Base-by-base conservation (phyloP, 2,888 invertebrate genomes). In the Erebia epiphron region DNA sequence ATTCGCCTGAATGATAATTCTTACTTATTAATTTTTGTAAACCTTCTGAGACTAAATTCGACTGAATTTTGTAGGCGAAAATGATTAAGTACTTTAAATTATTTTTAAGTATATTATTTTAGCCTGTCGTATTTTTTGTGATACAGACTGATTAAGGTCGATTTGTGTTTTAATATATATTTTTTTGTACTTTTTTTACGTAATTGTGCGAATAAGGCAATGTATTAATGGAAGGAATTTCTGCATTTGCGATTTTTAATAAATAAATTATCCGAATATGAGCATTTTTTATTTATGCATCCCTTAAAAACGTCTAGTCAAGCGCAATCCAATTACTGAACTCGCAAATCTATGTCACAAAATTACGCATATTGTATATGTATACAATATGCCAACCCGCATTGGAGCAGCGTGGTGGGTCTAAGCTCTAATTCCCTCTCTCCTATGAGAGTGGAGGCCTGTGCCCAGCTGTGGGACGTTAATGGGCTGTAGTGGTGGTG, bases 191-290 rank as follows among this genome's bases (percentile, higher is more conserved):
- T 75, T 79, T 78, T n/a, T 79, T 75, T 75, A 79, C 76, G 71
- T 56, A 43, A 64, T 60, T 52, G 62, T 64, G 67, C 57, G 62
- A n/a, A 57, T 70, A 69, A 64, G 67, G 71, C 71, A 50, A 54
- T 79, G 77, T 80, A 80, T 74, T 78, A 63, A 75, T 77, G 75
- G 75, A 78, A 74, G 72, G 75, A 76, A 77, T 75, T 78, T 78
- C 77, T 79, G 81, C 80, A 81, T 80, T 80, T 80, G 79, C 81
- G 74, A 78, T 82, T 82, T 79, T 79, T 75, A 79, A 80, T 81
- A 80, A 78, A 79, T 74, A 73, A 73, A 79, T 74, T 76, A 78
- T 75, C 76, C 71, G 14, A 70, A 64, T 57, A 54, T 21, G 54
- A 57, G 52, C 69, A 35, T 35, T 71, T 70, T 70, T 69, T 70